Base-by-base conservation (phyloP, 2,888 invertebrate species). In the Drosophila fungiperda region DNA sequence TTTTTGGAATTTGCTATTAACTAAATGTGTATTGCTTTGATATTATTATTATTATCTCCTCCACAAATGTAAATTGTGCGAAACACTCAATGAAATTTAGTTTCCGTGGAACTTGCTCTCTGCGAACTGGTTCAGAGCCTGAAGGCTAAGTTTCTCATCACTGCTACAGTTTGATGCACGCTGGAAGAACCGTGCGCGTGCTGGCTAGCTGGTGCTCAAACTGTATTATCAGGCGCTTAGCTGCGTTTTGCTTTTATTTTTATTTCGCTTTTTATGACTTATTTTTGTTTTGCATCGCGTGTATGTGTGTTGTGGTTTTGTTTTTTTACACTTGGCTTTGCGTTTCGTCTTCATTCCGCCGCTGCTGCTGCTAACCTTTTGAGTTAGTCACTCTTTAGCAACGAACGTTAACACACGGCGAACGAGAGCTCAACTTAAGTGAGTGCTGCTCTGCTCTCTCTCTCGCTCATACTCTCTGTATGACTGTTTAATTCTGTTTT, bases 341-440 rank as follows among this genome's bases (percentile, higher is more conserved):
- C 53, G 61, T 36, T 72, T 69, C 81, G 64, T 68, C 81, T 81
- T 73, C 78, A 66, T 32, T 45, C 45, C 23, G 23, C 45, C 23
- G 45, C 20, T 20, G 20, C 42, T 42, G 68, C 73, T 71, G 77
- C 68, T 67, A 65, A 78, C 73, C 76, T 73, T 84, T 82, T 67
- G 71, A 66, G 82, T 87, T 89, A 90, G 84, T 87, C 85, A 87
- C 87, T 87, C 87, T 84, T 89, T 87, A 82, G 76, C 89, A 78
- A 74, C 85, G 85, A 78, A 75, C 79, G 84, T 81, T 72, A 77
- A 76, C 78, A 86, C 76, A 80, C 90, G 89, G 73, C 75, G 68
- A 70, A 69, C 81, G 83, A 60, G 69, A 70, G 69, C 70, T 62
- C 72, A 73, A 58, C 61, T 69, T 59, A 62, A 73, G 68, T 64